Percentiles rank a stretch among this genome's conserved stretches.
Evolutionary conservation across 2,113 vertebrate species (phyloP).

Genomic region (Drymodes brunneopygia): DNA sequence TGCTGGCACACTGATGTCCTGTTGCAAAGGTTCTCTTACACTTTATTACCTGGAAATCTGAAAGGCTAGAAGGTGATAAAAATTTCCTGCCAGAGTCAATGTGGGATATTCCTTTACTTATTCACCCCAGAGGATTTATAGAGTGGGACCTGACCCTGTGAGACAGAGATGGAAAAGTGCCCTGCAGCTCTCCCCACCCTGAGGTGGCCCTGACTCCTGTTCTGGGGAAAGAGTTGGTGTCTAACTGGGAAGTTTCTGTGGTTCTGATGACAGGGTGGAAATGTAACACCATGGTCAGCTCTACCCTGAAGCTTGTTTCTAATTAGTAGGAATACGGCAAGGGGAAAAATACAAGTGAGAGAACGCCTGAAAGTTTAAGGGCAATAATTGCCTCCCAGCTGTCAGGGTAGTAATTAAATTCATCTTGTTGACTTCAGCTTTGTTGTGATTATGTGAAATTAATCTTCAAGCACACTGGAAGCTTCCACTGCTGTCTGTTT

Average conservation of each 20-base stretch:
- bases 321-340: conserved; percentile 43
- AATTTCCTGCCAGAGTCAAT: not conserved
- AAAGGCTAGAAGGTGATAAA: not conserved
- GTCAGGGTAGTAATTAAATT: conserved; percentile 69
- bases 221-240: not conserved
- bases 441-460: conserved; percentile 61
- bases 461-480: conserved; percentile 55
- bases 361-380: conserved; percentile 16
- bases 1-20: not conserved
- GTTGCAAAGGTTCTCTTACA: not conserved
- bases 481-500: conserved; percentile 5
- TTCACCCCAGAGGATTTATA: not conserved
- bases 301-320: conserved; percentile 42
- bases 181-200: not conserved
- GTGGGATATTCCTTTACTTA: not conserved
- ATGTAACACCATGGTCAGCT: conserved; percentile 17
- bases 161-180: not conserved
- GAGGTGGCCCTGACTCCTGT: not conserved
- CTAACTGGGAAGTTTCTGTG: not conserved
- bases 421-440: conserved; percentile 65
- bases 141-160: not conserved
- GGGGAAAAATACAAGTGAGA: not conserved
- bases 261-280: not conserved
- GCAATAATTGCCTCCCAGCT: conserved; percentile 69
- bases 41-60: not conserved